A percentile compares a stretch with the other conserved stretches of the same genome.
Evolutionary conservation across 2,113 vertebrate species (phyloP).

Genomic region (Oceanites oceanicus): DNA sequence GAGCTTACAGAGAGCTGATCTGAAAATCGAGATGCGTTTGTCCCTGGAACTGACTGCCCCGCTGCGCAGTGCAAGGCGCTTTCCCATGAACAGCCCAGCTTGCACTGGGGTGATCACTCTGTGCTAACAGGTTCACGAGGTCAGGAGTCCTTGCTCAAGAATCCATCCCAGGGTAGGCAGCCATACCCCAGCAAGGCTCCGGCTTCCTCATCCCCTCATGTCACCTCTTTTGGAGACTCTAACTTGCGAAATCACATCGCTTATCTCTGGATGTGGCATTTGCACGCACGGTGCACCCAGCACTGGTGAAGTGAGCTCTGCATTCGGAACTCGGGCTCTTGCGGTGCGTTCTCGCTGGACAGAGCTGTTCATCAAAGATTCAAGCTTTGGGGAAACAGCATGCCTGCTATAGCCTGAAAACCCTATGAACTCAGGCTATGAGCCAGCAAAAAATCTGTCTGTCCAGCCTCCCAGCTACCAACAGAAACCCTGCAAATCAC

Average conservation of each 20-base stretch:
- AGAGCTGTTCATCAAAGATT: background rate
- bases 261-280: background rate
- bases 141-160: background rate
- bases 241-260: background rate
- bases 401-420: background rate
- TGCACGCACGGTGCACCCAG: background rate
- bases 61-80: background rate
- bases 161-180: background rate
- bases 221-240: background rate
- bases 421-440: background rate
- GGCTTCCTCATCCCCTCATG: background rate
- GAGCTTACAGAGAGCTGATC: background rate
- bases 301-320: background rate
- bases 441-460: background rate
- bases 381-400: background rate
- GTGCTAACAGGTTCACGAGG: background rate
- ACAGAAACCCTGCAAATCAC: background rate
- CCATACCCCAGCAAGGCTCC: background rate
- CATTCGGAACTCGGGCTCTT: fast-evolving
- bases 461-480: background rate
- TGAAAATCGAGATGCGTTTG: background rate
- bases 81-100: background rate
- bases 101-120: background rate
- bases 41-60: background rate
- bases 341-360: fast-evolving